phyloP scores from a whole-genome alignment of 2,888 invertebrate genomes.

The Helicoverpa assulta region DNA sequence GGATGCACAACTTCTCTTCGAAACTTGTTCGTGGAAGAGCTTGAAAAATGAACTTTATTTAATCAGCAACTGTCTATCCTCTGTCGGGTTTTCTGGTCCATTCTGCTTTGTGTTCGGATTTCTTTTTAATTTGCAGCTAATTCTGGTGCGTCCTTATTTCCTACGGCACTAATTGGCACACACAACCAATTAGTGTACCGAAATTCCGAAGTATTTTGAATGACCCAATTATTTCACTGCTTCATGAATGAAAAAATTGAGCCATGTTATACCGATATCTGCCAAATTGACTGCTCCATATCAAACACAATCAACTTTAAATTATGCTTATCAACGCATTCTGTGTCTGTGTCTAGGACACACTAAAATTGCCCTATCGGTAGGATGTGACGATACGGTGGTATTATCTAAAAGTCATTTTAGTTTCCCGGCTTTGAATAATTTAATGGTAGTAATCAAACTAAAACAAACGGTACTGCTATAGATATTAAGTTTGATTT shows the following conservation, averaged over 20 bases:
- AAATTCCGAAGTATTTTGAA: conserved; percentile 23
- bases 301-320: conserved; percentile 10
- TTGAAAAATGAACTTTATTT: conserved; percentile 23
- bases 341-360: conserved; percentile 46
- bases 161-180: conserved; percentile 28
- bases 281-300: conserved; percentile 4
- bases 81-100: conserved; percentile 12
- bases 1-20: conserved; percentile 9
- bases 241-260: neutral
- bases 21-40: conserved; percentile 6
- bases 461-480: conserved; percentile 60
- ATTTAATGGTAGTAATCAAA: conserved; percentile 46
- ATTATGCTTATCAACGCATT: conserved; percentile 38
- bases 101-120: conserved; percentile 23
- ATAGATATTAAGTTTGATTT: conserved; percentile 61
- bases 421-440: conserved; percentile 64
- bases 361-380: conserved; percentile 68
- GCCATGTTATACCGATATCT: neutral
- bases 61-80: conserved; percentile 31
- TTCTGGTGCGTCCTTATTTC: conserved; percentile 15
- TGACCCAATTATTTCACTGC: neutral
- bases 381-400: conserved; percentile 76
- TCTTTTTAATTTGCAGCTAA: conserved; percentile 24
- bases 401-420: conserved; percentile 73
- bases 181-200: conserved; percentile 19